phyloP scores from a whole-genome alignment of 2,113 vertebrate genomes.

The Pyrgilauda ruficollis region DNA sequence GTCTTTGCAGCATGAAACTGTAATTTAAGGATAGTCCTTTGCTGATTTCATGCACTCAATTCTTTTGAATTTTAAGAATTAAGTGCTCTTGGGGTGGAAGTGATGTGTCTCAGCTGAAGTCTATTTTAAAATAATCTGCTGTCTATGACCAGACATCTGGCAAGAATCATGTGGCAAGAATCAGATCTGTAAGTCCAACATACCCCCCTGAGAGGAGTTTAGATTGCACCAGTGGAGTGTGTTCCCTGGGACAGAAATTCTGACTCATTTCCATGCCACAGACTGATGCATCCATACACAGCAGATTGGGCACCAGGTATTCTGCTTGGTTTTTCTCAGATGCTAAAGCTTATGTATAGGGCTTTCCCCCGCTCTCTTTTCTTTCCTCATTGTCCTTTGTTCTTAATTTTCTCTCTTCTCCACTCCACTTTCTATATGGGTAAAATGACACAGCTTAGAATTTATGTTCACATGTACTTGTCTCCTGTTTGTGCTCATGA shows the following conservation, averaged over 20 bases:
- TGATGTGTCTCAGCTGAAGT: neutral
- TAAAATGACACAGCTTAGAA: neutral
- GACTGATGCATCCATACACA: neutral
- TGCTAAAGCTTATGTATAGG: neutral
- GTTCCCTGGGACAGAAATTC: neutral
- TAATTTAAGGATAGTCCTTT: neutral
- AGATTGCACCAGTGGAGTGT: neutral
- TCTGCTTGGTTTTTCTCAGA: neutral
- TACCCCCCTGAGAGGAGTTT: neutral
- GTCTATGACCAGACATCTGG: neutral
- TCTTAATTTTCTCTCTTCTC: neutral
- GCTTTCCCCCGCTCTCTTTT: rapidly evolving
- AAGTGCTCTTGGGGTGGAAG: neutral
- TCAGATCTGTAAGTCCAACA: neutral
- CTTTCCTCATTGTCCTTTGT: neutral
- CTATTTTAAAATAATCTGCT: neutral
- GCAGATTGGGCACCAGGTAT: neutral
- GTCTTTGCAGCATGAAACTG: neutral
- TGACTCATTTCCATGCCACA: neutral
- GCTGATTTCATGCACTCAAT: neutral
- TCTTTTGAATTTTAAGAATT: conserved; percentile 12
- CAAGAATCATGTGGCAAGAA: neutral
- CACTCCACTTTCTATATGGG: neutral
- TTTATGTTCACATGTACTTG: neutral
- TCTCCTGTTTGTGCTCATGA: neutral